These are phyloP conservation scores for Polyommatus iphigenia DNA, from an alignment of 2,888 invertebrate species.

Conservation along the genomic window DNA sequence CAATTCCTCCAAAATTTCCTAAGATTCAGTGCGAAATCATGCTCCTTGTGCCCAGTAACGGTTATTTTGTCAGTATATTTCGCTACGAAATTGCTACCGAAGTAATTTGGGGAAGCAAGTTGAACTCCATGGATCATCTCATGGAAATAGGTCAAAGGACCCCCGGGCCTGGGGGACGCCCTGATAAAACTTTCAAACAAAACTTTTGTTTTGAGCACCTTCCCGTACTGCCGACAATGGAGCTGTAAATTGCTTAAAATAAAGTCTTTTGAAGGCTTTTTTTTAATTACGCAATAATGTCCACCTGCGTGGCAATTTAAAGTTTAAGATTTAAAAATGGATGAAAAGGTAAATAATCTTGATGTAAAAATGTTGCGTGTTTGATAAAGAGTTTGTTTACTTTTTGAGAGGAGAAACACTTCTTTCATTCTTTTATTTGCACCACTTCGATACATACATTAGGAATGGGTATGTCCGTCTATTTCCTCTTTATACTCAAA, in stretches of 20 bases:
- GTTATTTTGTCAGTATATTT: conserved; percentile 18
- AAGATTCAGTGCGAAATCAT: background rate
- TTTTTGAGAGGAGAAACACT: background rate
- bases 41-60: background rate
- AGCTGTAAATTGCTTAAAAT: conserved; percentile 42
- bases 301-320: conserved; percentile 17
- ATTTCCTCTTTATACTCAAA: no score
- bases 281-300: conserved; percentile 19
- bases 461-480: no score
- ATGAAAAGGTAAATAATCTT: conserved; percentile 1
- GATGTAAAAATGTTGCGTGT: background rate
- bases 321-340: conserved; percentile 18
- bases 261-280: conserved; percentile 29
- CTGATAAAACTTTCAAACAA: conserved; percentile 69
- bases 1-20: background rate
- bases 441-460: background rate
- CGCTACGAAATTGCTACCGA: background rate
- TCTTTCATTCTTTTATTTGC: background rate
- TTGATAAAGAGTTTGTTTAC: background rate
- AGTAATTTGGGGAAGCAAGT: conserved; percentile 36
- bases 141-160: conserved; percentile 73
- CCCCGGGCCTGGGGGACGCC: conserved; percentile 58
- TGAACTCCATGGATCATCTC: conserved; percentile 59
- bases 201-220: conserved; percentile 79
- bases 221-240: conserved; percentile 47